Percentiles rank a stretch among this genome's conserved stretches.
Evolutionary conservation across 1,140 invertebrate species (phyloP).

Genomic region (Lordiphosa clarofinis): DNA sequence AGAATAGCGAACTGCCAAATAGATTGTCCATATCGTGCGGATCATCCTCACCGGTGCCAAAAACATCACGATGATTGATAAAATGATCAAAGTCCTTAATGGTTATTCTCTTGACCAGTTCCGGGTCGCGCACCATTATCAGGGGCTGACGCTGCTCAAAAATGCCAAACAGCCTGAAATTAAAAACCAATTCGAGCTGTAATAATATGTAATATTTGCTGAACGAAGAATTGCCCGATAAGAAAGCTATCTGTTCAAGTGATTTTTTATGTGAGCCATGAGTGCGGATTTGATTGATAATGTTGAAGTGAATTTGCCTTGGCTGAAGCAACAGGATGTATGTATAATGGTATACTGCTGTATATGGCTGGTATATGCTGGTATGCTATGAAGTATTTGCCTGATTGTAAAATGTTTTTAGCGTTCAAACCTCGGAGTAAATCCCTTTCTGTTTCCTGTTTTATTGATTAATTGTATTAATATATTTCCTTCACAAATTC

Average conservation of each 20-base stretch:
- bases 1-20: slow-evolving; percentile 77
- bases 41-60: slow-evolving; percentile 74
- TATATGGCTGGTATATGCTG: no score
- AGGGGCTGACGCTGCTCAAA: slow-evolving; percentile 81
- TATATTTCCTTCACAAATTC: no score
- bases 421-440: no score
- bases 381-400: no score
- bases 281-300: neutral
- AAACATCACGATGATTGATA: slow-evolving; percentile 77
- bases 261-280: neutral
- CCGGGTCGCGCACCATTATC: slow-evolving; percentile 82
- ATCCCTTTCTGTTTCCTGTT: no score
- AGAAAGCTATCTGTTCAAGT: slow-evolving; percentile 1
- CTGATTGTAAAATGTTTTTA: no score
- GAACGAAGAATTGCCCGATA: no score
- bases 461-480: no score
- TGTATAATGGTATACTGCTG: no score
- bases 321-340: no score
- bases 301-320: neutral
- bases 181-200: neutral
- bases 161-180: slow-evolving; percentile 80
- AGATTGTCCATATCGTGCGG: slow-evolving; percentile 71
- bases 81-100: slow-evolving; percentile 81
- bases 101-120: slow-evolving; percentile 79
- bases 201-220: no score